These are phyloP conservation scores for Lasioglossum lativentre DNA, from an alignment of 2,888 invertebrate species.

Conservation along the genomic window DNA sequence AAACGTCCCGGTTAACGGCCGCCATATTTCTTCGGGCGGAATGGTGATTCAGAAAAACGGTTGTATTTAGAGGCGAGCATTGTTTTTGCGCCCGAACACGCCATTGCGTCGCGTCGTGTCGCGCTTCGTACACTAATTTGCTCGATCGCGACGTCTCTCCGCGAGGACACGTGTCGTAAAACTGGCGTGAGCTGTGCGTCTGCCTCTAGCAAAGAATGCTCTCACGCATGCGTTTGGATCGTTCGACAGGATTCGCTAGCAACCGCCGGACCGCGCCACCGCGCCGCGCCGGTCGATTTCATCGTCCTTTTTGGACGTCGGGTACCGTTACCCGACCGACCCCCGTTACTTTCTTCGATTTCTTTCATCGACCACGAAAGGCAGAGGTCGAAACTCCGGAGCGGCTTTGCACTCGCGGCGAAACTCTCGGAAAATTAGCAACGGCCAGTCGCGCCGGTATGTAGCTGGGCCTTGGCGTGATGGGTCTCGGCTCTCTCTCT, in stretches of 20 bases:
- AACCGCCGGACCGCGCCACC: too few species aligned
- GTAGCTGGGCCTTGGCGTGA: constrained; percentile 19
- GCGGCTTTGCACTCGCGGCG: constrained; percentile 40
- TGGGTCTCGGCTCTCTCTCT: constrained; percentile 55
- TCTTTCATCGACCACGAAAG: constrained; percentile 1
- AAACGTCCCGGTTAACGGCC: constrained; percentile 63
- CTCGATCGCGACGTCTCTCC: neutral
- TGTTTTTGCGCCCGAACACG: constrained; percentile 50
- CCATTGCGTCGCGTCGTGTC: too few species aligned
- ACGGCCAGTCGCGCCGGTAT: constrained; percentile 34
- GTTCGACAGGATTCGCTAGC: neutral
- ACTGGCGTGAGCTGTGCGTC: neutral
- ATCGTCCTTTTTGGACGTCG: neutral
- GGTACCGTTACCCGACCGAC: constrained; percentile 3
- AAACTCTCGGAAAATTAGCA: constrained; percentile 65
- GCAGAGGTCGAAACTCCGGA: constrained; percentile 21
- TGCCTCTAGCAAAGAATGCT: neutral
- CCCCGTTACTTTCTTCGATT: neutral
- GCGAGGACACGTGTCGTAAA: neutral
- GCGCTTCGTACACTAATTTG: constrained; percentile 18
- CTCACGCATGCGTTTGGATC: too few species aligned
- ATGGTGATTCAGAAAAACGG: constrained; percentile 52
- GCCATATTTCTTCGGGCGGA: constrained; percentile 62
- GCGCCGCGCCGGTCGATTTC: neutral
- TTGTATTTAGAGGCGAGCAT: constrained; percentile 56